Conservation (phyloP, 30 jellyfish, hydroid and myxozoan genomes). For the Cassiopea andromeda region DNA sequence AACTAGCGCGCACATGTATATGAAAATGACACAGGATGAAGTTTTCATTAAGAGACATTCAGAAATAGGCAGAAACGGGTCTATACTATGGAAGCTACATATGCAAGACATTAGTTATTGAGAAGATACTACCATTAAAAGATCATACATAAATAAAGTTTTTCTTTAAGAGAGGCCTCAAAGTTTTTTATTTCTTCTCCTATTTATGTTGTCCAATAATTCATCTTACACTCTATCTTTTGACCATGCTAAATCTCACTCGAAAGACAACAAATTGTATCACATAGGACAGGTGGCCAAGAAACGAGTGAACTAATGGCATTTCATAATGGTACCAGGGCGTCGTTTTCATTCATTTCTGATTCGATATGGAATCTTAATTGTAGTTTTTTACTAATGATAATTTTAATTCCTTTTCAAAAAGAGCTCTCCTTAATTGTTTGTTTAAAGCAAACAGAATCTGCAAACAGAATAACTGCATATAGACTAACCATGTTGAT, state of each 20-base stretch:
- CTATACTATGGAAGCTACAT: too few relatives aligned
- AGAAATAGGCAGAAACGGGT: too few relatives aligned
- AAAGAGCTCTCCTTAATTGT: neutral
- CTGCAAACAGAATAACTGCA: constrained; percentile 2
- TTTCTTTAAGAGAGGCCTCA: neutral
- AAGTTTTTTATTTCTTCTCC: too few relatives aligned
- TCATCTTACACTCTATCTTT: too few relatives aligned
- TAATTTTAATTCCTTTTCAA: neutral
- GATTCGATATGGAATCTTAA: neutral
- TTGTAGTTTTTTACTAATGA: neutral
- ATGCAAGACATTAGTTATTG: too few relatives aligned
- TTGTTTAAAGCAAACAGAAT: constrained; percentile 12
- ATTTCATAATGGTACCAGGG: neutral
- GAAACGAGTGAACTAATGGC: neutral
- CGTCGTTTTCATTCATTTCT: neutral
- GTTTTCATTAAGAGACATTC: too few relatives aligned
- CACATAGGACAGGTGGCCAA: neutral
- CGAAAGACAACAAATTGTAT: neutral
- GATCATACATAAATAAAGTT: too few relatives aligned
- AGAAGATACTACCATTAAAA: too few relatives aligned
- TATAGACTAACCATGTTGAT: constrained; percentile 1
- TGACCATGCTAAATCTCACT: neutral
- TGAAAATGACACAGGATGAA: too few relatives aligned
- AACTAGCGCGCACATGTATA: too few relatives aligned
- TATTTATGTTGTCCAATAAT: too few relatives aligned